Evolutionary conservation across 2,888 invertebrate species (phyloP).

Genomic region (Druceiella hillmani): DNA sequence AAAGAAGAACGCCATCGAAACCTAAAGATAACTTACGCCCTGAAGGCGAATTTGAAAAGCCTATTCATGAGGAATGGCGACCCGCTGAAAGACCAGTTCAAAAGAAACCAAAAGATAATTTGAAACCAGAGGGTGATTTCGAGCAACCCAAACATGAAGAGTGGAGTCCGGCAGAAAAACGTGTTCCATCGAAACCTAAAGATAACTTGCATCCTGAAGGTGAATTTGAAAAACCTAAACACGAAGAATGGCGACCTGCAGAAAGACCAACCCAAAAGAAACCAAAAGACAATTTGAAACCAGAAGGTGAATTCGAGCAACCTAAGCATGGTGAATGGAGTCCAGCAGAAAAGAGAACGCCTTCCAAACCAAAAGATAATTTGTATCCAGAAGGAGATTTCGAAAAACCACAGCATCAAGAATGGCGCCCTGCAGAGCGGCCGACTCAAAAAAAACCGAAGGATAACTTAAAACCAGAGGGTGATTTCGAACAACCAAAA

Average conservation of each 20-base stretch:
- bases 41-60: slow-evolving; percentile 48
- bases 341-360: slow-evolving; percentile 26
- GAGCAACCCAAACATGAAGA: slow-evolving; percentile 40
- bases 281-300: slow-evolving; percentile 32
- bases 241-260: slow-evolving; percentile 32
- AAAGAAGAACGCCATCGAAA: slow-evolving; percentile 33
- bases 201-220: slow-evolving; percentile 53
- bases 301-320: slow-evolving; percentile 42
- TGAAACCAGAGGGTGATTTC: slow-evolving; percentile 47
- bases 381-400: slow-evolving; percentile 36
- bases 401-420: slow-evolving; percentile 32
- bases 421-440: slow-evolving; percentile 30
- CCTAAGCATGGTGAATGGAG: slow-evolving; percentile 28
- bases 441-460: slow-evolving; percentile 32
- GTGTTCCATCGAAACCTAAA: slow-evolving; percentile 34
- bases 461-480: slow-evolving; percentile 51
- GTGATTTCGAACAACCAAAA: slow-evolving; percentile 42
- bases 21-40: slow-evolving; percentile 44
- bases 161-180: slow-evolving; percentile 43
- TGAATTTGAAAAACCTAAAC: slow-evolving; percentile 39
- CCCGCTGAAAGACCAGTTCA: slow-evolving; percentile 40
- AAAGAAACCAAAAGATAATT: slow-evolving; percentile 40
- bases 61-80: slow-evolving; percentile 35
- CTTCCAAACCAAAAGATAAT: slow-evolving; percentile 29
- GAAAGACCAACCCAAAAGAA: slow-evolving; percentile 29